Conservation (phyloP, 2,797 vertebrate genomes). For the Dryobates pubescens region DNA sequence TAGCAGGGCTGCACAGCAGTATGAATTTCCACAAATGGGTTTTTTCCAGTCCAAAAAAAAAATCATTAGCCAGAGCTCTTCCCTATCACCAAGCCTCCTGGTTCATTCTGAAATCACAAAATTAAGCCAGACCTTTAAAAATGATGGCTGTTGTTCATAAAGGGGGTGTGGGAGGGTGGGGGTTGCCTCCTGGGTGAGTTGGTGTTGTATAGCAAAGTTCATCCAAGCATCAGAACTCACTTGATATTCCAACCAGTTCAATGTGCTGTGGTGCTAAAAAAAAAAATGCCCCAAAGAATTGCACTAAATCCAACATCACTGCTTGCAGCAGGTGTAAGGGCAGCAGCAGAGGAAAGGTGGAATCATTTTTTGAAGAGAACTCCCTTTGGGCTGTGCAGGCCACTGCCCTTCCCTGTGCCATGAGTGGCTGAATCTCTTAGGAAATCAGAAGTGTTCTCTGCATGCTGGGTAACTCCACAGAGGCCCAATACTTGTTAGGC, state of each 20-base stretch:
- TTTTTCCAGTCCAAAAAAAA: background rate
- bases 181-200: background rate
- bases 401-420: background rate
- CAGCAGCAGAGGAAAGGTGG: background rate
- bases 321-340: background rate
- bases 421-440: background rate
- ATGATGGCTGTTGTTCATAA: background rate
- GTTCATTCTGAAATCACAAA: background rate
- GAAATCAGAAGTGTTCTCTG: background rate
- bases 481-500: background rate
- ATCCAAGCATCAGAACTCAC: background rate
- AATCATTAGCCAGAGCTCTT: background rate
- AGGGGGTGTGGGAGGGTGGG: rapidly evolving
- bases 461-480: background rate
- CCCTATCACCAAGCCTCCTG: background rate
- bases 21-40: background rate
- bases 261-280: background rate
- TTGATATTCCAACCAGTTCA: background rate
- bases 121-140: background rate
- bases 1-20: background rate
- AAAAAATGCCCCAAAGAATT: background rate
- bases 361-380: background rate
- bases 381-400: background rate
- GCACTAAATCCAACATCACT: background rate
- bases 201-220: background rate